These are phyloP conservation scores for Tragulus kanchil DNA, from an alignment of 2,113 vertebrate genomes.

Conservation along the genomic window DNA sequence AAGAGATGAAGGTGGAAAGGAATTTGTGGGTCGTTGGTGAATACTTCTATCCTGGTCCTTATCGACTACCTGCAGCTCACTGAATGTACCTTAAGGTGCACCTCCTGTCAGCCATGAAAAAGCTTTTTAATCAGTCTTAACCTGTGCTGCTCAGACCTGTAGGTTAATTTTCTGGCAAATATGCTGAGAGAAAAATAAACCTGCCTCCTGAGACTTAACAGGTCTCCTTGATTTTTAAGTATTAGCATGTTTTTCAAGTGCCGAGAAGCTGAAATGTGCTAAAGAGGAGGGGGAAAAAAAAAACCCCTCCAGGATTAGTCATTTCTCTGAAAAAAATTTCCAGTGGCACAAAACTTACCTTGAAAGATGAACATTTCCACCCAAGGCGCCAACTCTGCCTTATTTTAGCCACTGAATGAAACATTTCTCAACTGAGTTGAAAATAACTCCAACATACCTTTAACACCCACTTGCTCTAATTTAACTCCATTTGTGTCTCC, in stretches of 20 bases:
- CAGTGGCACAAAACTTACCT: slow-evolving; percentile 55
- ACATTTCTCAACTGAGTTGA: slow-evolving; percentile 68
- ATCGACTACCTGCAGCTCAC: slow-evolving; percentile 23
- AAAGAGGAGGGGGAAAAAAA: not conserved
- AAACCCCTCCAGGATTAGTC: slow-evolving; percentile 53
- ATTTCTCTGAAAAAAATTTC: slow-evolving; percentile 63
- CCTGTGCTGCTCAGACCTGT: slow-evolving; percentile 21
- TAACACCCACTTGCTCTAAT: slow-evolving; percentile 55
- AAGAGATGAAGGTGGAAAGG: not conserved
- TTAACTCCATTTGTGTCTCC: slow-evolving; percentile 65
- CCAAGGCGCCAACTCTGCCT: slow-evolving; percentile 50
- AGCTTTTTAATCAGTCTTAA: slow-evolving; percentile 56
- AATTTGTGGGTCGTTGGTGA: not conserved
- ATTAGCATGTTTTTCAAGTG: slow-evolving; percentile 70
- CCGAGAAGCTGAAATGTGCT: slow-evolving; percentile 49
- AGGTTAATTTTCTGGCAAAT: slow-evolving; percentile 67
- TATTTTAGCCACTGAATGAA: slow-evolving; percentile 61
- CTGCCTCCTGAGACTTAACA: slow-evolving; percentile 62
- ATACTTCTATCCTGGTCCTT: not conserved
- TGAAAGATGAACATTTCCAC: slow-evolving; percentile 70
- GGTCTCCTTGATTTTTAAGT: slow-evolving; percentile 69
- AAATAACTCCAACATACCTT: slow-evolving; percentile 48
- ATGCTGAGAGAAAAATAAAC: slow-evolving; percentile 66
- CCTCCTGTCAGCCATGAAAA: not conserved
- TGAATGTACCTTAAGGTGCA: not conserved